Evolutionary conservation across 2,797 vertebrate species (phyloP).

Genomic region (Channa striata): DNA sequence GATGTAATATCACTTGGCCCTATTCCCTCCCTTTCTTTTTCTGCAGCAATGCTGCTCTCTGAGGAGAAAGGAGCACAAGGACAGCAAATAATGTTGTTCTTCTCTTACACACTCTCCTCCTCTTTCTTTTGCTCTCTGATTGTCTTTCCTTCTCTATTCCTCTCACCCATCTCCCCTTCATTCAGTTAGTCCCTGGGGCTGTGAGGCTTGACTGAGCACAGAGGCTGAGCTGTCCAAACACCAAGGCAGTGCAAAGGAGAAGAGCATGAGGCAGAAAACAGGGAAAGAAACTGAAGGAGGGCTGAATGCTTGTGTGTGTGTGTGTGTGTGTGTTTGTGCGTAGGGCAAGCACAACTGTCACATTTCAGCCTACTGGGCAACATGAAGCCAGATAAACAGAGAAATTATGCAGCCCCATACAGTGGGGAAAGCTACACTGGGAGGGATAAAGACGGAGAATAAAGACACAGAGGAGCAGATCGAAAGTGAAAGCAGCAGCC

Average conservation of each 20-base stretch:
- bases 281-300: slow-evolving; percentile 41
- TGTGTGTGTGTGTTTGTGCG: slow-evolving; percentile 16
- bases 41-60: slow-evolving; percentile 23
- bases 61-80: slow-evolving; percentile 47
- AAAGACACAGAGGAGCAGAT: slow-evolving; percentile 52
- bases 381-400: slow-evolving; percentile 78
- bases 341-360: slow-evolving; percentile 64
- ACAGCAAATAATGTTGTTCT: slow-evolving; percentile 61
- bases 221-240: slow-evolving; percentile 77
- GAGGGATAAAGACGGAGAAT: slow-evolving; percentile 47
- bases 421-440: slow-evolving; percentile 36
- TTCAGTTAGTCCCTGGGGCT: slow-evolving; percentile 70
- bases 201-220: slow-evolving; percentile 80
- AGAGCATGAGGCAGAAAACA: slow-evolving; percentile 52
- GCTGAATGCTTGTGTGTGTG: slow-evolving; percentile 21
- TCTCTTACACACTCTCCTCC: slow-evolving; percentile 48
- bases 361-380: slow-evolving; percentile 77
- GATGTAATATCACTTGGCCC: slow-evolving; percentile 82
- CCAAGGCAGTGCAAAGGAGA: slow-evolving; percentile 54
- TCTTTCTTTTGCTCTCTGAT: slow-evolving; percentile 53
- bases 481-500: slow-evolving; percentile 45
- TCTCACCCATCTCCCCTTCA: slow-evolving; percentile 56
- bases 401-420: slow-evolving; percentile 62
- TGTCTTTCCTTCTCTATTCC: slow-evolving; percentile 62
- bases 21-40: slow-evolving; percentile 25